These are phyloP conservation scores for Opisthograptis luteolata DNA, from an alignment of 2,888 invertebrate genomes.

Conservation along the genomic window DNA sequence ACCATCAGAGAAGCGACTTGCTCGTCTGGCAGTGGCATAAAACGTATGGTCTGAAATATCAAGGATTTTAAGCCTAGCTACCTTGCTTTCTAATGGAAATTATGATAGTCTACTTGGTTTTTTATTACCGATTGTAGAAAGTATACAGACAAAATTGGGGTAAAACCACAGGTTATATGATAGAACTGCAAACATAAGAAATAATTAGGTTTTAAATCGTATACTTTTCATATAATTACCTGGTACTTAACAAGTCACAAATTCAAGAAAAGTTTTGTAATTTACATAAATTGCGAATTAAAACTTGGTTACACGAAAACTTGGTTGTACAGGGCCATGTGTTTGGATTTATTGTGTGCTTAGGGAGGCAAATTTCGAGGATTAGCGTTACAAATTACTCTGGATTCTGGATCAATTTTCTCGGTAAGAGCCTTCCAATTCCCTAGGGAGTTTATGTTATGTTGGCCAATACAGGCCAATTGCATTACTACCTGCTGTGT, in stretches of 20 bases:
- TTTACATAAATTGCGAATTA: constrained; percentile 14
- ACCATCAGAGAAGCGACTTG: too few species aligned
- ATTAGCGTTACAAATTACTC: constrained; percentile 44
- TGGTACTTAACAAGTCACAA: constrained; percentile 7
- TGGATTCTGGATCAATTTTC: constrained; percentile 20
- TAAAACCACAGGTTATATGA: too few species aligned
- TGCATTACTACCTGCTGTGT: too few species aligned
- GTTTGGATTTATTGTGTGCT: constrained; percentile 38
- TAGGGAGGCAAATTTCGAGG: constrained; percentile 38
- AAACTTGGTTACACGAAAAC: constrained; percentile 13
- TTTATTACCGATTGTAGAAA: too few species aligned
- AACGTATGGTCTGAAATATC: too few species aligned
- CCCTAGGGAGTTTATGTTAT: constrained; percentile 10
- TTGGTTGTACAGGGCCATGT: background rate
- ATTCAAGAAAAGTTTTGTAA: constrained; percentile 13
- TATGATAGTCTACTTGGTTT: too few species aligned
- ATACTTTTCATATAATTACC: background rate
- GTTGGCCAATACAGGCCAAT: too few species aligned
- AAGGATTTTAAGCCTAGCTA: too few species aligned
- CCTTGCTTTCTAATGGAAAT: too few species aligned
- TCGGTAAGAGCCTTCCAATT: constrained; percentile 34
- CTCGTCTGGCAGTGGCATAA: too few species aligned
- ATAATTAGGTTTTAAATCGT: background rate
- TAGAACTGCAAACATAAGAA: background rate
- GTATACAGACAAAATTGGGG: too few species aligned